Conservation (phyloP, 2,113 vertebrate species). For the Galeopterus variegatus region DNA sequence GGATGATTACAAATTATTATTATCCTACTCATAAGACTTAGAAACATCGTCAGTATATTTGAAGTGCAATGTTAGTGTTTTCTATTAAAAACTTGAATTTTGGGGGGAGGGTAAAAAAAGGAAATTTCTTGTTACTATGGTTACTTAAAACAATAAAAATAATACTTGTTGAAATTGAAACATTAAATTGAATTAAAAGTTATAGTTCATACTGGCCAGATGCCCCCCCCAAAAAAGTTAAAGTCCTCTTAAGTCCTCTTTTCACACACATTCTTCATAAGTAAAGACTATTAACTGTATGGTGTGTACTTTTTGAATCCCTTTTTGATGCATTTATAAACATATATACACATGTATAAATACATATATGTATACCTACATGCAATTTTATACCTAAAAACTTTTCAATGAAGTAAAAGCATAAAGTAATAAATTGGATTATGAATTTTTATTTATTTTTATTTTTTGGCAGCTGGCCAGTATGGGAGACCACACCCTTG, state of each 20-base stretch:
- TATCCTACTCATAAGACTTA: not conserved
- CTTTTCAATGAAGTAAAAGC: not conserved
- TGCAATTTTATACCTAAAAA: not conserved
- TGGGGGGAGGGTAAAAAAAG: slow-evolving; percentile 1
- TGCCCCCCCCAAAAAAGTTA: not conserved
- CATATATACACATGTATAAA: not conserved
- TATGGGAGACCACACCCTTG: too few species aligned
- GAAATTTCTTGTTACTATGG: slow-evolving; percentile 9
- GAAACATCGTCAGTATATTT: slow-evolving; percentile 37
- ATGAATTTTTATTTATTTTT: not conserved
- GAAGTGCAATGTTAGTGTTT: slow-evolving; percentile 36
- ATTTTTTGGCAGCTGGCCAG: too few species aligned
- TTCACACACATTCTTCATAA: not conserved
- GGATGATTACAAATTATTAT: slow-evolving; percentile 32
- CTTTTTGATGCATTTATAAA: slow-evolving; percentile 25
- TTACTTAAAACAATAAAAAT: slow-evolving; percentile 44
- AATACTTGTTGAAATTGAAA: slow-evolving; percentile 32
- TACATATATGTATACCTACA: not conserved
- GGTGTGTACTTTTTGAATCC: not conserved
- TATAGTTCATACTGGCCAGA: not conserved
- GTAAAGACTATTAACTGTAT: slow-evolving; percentile 2
- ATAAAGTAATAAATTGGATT: not conserved
- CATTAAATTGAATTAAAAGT: not conserved
- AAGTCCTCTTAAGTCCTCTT: not conserved
- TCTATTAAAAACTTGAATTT: slow-evolving; percentile 45